Conservation (phyloP, 1,140 invertebrate species). For the Archivesica marissinica region DNA sequence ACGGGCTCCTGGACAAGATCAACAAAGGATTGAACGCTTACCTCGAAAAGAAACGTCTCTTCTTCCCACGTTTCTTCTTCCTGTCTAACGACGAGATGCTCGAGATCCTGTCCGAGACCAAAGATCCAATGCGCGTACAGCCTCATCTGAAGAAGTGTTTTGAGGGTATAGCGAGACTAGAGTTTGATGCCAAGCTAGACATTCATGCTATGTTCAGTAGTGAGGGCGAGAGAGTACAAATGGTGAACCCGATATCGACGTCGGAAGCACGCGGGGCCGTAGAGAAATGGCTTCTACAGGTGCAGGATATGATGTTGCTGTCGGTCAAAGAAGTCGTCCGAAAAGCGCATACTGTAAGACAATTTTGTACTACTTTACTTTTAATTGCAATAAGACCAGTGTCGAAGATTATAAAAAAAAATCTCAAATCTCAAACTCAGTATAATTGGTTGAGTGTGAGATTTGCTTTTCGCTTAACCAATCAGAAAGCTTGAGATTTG, state of each 20-base stretch:
- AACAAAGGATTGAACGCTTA: slow-evolving; percentile 84
- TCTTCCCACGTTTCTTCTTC: slow-evolving; percentile 85
- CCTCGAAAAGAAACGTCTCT: slow-evolving; percentile 84
- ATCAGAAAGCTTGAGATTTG: too few relatives aligned
- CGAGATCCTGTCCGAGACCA: slow-evolving; percentile 85
- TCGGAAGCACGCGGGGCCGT: slow-evolving; percentile 83
- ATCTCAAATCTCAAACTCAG: too few relatives aligned
- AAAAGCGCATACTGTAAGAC: slow-evolving; percentile 78
- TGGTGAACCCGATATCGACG: slow-evolving; percentile 80
- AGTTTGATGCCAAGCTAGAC: slow-evolving; percentile 83
- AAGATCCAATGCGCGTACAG: slow-evolving; percentile 84
- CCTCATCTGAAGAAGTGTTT: slow-evolving; percentile 85
- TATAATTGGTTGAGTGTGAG: too few relatives aligned
- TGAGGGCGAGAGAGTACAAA: slow-evolving; percentile 83
- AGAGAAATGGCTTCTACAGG: slow-evolving; percentile 85
- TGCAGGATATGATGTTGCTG: slow-evolving; percentile 83
- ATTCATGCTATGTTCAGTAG: slow-evolving; percentile 84
- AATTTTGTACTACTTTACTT: too few relatives aligned
- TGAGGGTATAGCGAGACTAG: slow-evolving; percentile 84
- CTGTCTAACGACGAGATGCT: slow-evolving; percentile 85
- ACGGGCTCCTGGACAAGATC: slow-evolving; percentile 83
- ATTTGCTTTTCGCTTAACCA: too few relatives aligned
- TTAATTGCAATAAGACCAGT: too few relatives aligned
- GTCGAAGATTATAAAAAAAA: too few relatives aligned
- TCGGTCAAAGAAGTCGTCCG: slow-evolving; percentile 83